Percentiles rank a stretch among this genome's conserved stretches.
These are phyloP conservation scores for Lutraria lutraria DNA, from an alignment of 2,888 invertebrate genomes.

Conservation along the genomic window DNA sequence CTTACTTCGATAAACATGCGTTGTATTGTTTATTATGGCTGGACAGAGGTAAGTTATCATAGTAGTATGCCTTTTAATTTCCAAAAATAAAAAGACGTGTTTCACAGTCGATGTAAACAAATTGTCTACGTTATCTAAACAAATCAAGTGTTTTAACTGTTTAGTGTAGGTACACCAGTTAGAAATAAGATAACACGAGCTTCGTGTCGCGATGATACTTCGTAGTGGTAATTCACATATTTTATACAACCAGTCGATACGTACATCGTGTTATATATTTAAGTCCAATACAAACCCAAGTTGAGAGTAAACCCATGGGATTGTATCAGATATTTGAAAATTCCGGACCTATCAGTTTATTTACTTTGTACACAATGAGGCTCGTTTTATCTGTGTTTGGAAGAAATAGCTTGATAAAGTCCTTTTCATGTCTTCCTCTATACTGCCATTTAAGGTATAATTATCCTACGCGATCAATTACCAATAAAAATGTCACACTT, in stretches of 20 bases:
- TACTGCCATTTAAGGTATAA: not conserved
- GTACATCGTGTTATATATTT: not conserved
- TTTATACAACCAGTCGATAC: not conserved
- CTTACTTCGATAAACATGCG: no score
- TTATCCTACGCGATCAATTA: not conserved
- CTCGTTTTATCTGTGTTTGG: not conserved
- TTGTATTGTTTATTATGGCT: no score
- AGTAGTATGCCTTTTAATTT: no score
- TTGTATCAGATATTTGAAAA: conserved; percentile 1
- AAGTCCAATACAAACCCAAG: not conserved
- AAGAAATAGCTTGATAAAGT: not conserved
- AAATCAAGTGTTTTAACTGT: no score
- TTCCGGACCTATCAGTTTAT: not conserved
- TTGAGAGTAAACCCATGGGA: not conserved
- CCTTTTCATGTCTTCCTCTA: not conserved
- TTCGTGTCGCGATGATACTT: not conserved
- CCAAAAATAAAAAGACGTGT: no score
- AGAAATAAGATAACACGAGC: no score
- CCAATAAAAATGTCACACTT: not conserved
- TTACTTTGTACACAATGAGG: conserved; percentile 13
- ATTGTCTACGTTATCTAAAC: no score
- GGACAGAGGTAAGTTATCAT: no score
- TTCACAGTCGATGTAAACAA: no score
- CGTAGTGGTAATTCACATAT: not conserved
- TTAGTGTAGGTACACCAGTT: no score